A percentile compares a stretch with the other conserved stretches of the same genome.
Conservation (phyloP, 2,113 vertebrate genomes). For the Centrocercus urophasianus region DNA sequence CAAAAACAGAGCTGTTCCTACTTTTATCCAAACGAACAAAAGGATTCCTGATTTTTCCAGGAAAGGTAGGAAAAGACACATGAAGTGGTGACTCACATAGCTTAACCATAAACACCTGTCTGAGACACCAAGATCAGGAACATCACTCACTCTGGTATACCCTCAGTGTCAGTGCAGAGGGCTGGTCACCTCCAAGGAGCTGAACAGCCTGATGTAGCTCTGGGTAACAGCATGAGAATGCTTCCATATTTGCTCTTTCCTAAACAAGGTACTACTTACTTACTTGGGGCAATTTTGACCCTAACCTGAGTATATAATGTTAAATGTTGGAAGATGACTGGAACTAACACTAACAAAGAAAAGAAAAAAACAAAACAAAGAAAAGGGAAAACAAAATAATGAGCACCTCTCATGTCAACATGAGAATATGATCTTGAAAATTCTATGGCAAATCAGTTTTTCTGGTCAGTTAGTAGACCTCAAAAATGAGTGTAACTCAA, state of each 20-base stretch:
- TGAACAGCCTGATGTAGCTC: not conserved
- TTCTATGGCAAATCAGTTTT: accelerated
- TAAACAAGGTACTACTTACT: not conserved
- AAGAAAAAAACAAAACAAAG: not conserved
- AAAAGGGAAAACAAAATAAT: not conserved
- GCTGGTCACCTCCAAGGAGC: not conserved
- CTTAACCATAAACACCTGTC: not conserved
- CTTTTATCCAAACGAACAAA: not conserved
- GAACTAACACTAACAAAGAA: not conserved
- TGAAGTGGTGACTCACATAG: not conserved
- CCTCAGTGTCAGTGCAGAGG: not conserved
- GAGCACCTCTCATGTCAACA: not conserved
- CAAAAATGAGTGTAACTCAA: not conserved
- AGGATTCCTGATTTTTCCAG: not conserved
- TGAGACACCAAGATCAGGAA: not conserved
- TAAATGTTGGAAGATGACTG: not conserved
- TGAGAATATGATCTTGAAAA: not conserved
- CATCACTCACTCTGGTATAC: not conserved
- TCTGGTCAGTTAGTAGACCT: not conserved
- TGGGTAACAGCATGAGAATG: not conserved
- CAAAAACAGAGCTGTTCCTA: not conserved
- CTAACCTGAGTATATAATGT: not conserved
- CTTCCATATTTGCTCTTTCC: not conserved
- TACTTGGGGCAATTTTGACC: not conserved
- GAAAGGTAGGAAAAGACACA: not conserved